Conservation (phyloP, 1,140 invertebrate species). For the Hyphantria cunea region DNA sequence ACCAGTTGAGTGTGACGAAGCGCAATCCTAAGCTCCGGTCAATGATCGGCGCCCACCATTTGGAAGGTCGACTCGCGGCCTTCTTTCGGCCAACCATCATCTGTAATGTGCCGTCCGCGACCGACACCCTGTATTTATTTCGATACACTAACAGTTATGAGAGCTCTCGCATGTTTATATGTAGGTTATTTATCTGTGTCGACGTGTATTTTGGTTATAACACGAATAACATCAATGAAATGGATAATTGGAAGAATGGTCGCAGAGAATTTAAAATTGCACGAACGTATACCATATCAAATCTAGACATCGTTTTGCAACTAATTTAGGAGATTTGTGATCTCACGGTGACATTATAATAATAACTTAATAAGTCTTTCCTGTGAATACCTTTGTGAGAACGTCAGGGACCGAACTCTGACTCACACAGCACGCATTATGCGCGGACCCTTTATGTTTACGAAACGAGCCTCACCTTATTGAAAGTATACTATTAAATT, state of each 20-base stretch:
- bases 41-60: conserved; percentile 65
- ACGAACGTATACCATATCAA: conserved; percentile 46
- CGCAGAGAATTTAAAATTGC: conserved; percentile 40
- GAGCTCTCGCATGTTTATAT: conserved; percentile 70
- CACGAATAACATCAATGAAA: conserved; percentile 56
- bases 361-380: conserved; percentile 70
- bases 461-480: conserved; percentile 37
- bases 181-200: conserved; percentile 76
- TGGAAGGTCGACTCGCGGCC: conserved; percentile 76
- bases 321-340: conserved; percentile 48
- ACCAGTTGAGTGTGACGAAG: conserved; percentile 33
- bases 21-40: conserved; percentile 45
- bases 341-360: conserved; percentile 68
- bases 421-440: conserved; percentile 59
- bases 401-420: conserved; percentile 55
- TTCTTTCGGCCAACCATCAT: conserved; percentile 67
- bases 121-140: conserved; percentile 68
- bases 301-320: conserved; percentile 40
- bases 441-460: conserved; percentile 60
- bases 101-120: conserved; percentile 51
- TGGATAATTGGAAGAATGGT: conserved; percentile 53
- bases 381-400: conserved; percentile 72
- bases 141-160: conserved; percentile 71
- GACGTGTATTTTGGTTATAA: conserved; percentile 60
- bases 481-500: too few species aligned